phyloP scores from a whole-genome alignment of 2,113 vertebrate genomes.

The Plectropomus leopardus region DNA sequence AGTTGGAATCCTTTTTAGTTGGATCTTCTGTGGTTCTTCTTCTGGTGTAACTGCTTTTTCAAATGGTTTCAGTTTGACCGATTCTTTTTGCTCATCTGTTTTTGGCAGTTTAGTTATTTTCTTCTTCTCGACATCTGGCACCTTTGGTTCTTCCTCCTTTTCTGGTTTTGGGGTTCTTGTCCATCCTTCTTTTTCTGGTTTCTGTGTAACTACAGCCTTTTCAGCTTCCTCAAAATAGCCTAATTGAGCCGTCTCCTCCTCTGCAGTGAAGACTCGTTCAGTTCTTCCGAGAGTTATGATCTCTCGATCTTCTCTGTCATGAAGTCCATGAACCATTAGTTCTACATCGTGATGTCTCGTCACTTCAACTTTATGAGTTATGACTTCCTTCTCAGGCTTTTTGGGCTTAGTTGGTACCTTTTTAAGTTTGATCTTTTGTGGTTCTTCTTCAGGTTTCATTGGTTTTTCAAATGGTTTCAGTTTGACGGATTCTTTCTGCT shows the following conservation, averaged over 20 bases:
- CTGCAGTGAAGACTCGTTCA: slow-evolving; percentile 59
- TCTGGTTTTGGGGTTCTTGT: slow-evolving; percentile 54
- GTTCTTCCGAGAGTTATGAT: slow-evolving; percentile 45
- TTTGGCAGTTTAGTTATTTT: slow-evolving; percentile 62
- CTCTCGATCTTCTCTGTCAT: slow-evolving; percentile 65
- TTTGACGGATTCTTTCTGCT: slow-evolving; percentile 62
- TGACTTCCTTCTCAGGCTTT: slow-evolving; percentile 70
- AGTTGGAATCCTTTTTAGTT: no score
- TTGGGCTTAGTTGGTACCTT: slow-evolving; percentile 66
- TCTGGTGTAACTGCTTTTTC: slow-evolving; percentile 61
- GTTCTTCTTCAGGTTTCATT: slow-evolving; percentile 66
- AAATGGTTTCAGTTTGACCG: slow-evolving; percentile 65
- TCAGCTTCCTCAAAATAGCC: slow-evolving; percentile 41
- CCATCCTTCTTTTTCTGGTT: slow-evolving; percentile 43
- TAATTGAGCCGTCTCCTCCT: slow-evolving; percentile 33
- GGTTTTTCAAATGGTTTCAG: slow-evolving; percentile 65
- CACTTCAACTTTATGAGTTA: slow-evolving; percentile 61
- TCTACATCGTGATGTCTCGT: slow-evolving; percentile 52
- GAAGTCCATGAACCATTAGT: slow-evolving; percentile 47
- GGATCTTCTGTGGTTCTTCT: slow-evolving; percentile 44
- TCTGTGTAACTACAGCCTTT: background rate
- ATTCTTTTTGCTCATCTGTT: slow-evolving; percentile 59
- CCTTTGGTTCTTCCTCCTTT: slow-evolving; percentile 52
- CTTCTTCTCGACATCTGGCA: slow-evolving; percentile 43
- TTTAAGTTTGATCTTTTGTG: slow-evolving; percentile 69